These are phyloP conservation scores for Pholis gunnellus DNA, from an alignment of 2,113 vertebrate genomes.

Conservation along the genomic window DNA sequence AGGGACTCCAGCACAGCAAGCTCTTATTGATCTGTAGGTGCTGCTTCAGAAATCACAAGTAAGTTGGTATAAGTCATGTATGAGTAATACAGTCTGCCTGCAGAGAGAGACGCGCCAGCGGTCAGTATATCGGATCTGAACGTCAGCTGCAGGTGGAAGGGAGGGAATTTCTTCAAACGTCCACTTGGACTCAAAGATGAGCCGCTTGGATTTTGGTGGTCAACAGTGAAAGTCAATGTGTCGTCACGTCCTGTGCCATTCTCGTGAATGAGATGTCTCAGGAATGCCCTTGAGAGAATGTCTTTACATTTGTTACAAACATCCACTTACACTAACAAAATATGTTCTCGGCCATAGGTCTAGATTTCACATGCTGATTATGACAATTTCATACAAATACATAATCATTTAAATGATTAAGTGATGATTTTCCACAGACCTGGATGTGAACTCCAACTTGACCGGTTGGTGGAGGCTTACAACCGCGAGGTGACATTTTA, in stretches of 20 bases:
- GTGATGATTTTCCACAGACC: not conserved
- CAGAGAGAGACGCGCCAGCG: not conserved
- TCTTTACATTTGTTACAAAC: too few species aligned
- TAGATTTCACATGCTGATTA: too few species aligned
- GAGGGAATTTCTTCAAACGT: not conserved
- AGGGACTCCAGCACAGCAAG: constrained; percentile 1
- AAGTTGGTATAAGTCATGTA: constrained; percentile 1
- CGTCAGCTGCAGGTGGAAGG: not conserved
- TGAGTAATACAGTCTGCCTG: not conserved
- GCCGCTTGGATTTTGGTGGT: not conserved
- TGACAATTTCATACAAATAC: not conserved
- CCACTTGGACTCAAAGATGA: not conserved
- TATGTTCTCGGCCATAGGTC: too few species aligned
- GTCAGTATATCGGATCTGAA: constrained; percentile 4
- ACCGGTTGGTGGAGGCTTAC: not conserved
- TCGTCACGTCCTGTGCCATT: too few species aligned
- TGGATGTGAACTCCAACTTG: not conserved
- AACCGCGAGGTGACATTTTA: not conserved
- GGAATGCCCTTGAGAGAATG: too few species aligned
- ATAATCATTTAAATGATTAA: not conserved
- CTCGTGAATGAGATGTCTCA: too few species aligned
- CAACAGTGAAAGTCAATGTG: too few species aligned
- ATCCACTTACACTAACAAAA: too few species aligned
- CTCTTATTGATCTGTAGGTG: constrained; percentile 40
- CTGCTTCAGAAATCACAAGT: constrained; percentile 30